phyloP scores from a whole-genome alignment of 2,888 invertebrate genomes.

The Bedellia somnulentella region DNA sequence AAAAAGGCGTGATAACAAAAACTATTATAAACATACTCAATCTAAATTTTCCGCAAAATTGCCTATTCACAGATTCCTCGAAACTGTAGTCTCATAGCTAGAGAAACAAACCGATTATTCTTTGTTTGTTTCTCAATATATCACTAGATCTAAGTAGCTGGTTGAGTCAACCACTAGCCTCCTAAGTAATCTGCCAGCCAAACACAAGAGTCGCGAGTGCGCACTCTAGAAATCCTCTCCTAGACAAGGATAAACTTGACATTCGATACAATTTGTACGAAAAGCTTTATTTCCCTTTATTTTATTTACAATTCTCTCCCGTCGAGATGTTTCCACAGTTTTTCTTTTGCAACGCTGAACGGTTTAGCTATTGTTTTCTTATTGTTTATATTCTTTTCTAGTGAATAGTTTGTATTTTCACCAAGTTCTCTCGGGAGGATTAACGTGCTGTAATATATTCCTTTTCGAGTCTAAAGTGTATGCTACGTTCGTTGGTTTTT shows the following conservation, averaged over 20 bases:
- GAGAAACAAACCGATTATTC: too few species aligned
- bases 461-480: too few species aligned
- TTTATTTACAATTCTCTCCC: conserved; percentile 5
- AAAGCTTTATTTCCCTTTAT: conserved; percentile 9
- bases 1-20: too few species aligned
- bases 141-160: too few species aligned
- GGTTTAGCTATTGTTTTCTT: conserved; percentile 3
- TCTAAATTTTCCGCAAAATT: too few species aligned
- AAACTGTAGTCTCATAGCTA: too few species aligned
- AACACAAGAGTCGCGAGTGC: conserved; percentile 8
- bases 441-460: not conserved
- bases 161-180: too few species aligned
- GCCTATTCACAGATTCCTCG: too few species aligned
- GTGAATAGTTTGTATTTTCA: conserved; percentile 3
- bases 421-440: conserved; percentile 1
- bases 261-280: conserved; percentile 14
- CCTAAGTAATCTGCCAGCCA: too few species aligned
- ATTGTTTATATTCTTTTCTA: conserved; percentile 3
- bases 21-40: too few species aligned
- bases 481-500: too few species aligned
- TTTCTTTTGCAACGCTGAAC: not conserved
- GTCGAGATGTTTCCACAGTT: conserved; percentile 1
- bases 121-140: too few species aligned
- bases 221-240: conserved; percentile 11
- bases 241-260: conserved; percentile 12